Conservation (phyloP, 2,888 invertebrate genomes). For the Chalcis sispes region DNA sequence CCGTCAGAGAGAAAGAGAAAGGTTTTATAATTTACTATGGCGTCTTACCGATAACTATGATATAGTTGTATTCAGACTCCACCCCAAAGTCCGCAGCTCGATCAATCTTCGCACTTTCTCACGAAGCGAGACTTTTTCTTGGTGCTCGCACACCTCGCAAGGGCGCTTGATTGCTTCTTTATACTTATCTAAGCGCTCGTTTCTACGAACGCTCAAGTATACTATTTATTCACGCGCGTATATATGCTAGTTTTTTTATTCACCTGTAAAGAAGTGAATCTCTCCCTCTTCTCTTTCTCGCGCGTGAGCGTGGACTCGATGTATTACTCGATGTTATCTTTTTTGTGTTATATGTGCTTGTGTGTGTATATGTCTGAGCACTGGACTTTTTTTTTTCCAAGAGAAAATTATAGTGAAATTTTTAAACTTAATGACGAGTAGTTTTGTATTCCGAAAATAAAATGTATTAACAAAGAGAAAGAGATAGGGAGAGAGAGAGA, state of each 20-base stretch:
- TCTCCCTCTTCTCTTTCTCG: neutral
- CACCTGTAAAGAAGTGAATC: neutral
- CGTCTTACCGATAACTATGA: conserved; percentile 26
- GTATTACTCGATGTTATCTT: no score
- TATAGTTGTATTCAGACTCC: neutral
- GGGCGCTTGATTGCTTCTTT: conserved; percentile 13
- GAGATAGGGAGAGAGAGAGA: no score
- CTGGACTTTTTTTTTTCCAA: conserved; percentile 19
- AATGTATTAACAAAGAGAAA: no score
- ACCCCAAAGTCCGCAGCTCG: conserved; percentile 7
- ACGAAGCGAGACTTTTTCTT: conserved; percentile 14
- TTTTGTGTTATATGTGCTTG: no score
- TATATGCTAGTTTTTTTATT: neutral
- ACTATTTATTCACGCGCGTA: neutral
- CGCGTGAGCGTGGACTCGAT: neutral
- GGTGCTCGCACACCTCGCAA: no score
- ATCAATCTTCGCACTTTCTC: conserved; percentile 61
- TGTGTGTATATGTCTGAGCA: no score
- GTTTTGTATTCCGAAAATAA: no score
- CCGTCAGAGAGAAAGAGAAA: conserved; percentile 39
- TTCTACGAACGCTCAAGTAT: conserved; percentile 5
- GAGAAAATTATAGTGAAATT: conserved; percentile 27
- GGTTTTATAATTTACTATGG: conserved; percentile 38
- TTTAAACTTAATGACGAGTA: conserved; percentile 16
- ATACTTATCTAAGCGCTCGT: no score